Base-by-base conservation (phyloP, 2,888 invertebrate species). In the Achlya flavicornis region DNA sequence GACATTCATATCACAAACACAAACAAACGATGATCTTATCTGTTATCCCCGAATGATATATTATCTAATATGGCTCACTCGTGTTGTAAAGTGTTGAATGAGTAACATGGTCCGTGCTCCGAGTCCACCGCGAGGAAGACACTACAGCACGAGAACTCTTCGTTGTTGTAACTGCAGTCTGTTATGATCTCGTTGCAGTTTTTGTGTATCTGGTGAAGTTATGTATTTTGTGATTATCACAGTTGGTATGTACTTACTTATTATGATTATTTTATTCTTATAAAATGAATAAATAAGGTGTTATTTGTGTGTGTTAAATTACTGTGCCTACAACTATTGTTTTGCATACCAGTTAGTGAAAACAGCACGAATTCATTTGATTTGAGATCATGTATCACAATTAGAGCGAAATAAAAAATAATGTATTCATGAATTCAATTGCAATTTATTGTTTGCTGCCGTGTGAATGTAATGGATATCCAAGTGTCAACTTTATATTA, bases 21-120 rank as follows among this genome's bases (percentile, higher is more conserved):
- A 53, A 53, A 53, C 53, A 53, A 6, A 19, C 53, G 41, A 57
- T 43, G n/a, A 63, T 71, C 66, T 74, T 77, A 77, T 77, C 77
- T 64, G 61, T 71, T 68, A 72, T 71, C 72, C 32, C 59, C 60
- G 63, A 64, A 66, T 64, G 61, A 38, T 61, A 62, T 62, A 4
- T 32, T 61, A 61, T 61, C 62, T 58, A 62, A 58, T 46, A 61
- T 53, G 38, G 76, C 78, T 78, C 83, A 94, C 94, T 81, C 85
- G 72, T 86, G 87, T 73, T 95, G 95, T 64, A 92, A 79, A 11
- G 94, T 93, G 80, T 95, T 95, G 69, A 95, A 90, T n/a, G 90
- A 88, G 74, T 86, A 95, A 71, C 95, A 95, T 57, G 85, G 77
- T 19, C 95, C 95, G 66, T 90, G 79, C 72, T 95, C 94, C 0